Percentiles rank a stretch among this genome's conserved stretches.
Evolutionary conservation across 2,888 invertebrate species (phyloP).

Genomic region (Geophilus truncorum): DNA sequence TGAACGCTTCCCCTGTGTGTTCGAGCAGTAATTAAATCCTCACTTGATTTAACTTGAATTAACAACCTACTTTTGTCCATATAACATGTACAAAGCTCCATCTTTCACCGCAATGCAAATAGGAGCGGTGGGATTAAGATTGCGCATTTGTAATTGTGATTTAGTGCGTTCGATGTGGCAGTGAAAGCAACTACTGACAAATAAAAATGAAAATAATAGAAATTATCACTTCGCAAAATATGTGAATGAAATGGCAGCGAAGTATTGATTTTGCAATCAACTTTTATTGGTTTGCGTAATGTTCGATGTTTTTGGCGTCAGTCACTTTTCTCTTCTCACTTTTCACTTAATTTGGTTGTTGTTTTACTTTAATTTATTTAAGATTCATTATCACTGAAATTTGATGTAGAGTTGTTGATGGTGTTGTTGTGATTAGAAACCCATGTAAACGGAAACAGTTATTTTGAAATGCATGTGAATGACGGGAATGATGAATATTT

Average conservation of each 20-base stretch:
- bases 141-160: not conserved
- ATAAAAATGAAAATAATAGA: no score
- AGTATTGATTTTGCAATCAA: not conserved
- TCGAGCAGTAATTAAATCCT: conserved; percentile 21
- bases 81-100: not conserved
- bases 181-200: no score
- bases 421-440: not conserved
- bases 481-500: not conserved
- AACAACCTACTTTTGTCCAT: not conserved
- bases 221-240: no score
- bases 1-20: conserved; percentile 3
- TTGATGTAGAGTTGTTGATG: no score
- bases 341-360: not conserved
- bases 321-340: not conserved
- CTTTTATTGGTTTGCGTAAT: not conserved
- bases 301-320: not conserved
- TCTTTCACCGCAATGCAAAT: conserved; percentile 5
- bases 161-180: not conserved
- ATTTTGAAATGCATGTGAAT: not conserved
- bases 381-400: not conserved
- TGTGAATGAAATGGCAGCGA: no score
- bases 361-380: not conserved
- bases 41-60: conserved; percentile 27
- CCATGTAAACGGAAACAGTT: not conserved
- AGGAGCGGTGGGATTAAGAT: not conserved